These are phyloP conservation scores for Micromesistius poutassou DNA, from an alignment of 2,797 vertebrate species.

Conservation along the genomic window DNA sequence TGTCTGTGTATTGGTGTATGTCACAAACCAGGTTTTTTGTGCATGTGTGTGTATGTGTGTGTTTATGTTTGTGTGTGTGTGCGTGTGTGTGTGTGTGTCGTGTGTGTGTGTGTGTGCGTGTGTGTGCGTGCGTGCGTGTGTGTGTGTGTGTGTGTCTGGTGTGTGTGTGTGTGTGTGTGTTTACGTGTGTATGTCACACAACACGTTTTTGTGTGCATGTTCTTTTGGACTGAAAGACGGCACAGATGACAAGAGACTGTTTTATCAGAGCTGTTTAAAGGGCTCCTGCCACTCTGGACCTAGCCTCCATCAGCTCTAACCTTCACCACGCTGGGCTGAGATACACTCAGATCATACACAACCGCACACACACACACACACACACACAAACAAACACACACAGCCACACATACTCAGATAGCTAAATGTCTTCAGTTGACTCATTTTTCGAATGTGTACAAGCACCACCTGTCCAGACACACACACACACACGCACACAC, in stretches of 20 bases:
- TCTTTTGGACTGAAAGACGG: conserved; percentile 26
- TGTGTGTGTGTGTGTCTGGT: not conserved
- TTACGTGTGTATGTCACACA: no score
- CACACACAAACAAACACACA: not conserved
- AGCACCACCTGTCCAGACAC: not conserved
- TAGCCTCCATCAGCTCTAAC: conserved; percentile 41
- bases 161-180: no score
- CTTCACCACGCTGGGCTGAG: conserved; percentile 44
- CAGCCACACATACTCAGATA: not conserved
- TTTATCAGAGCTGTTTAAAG: conserved; percentile 63
- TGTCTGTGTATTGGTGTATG: no score
- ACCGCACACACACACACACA: not conserved
- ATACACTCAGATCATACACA: conserved; percentile 36
- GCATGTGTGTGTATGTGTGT: no score
- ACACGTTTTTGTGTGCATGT: not conserved
- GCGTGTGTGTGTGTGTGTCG: no score
- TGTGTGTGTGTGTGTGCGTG: no score
- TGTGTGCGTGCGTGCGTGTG: not conserved
- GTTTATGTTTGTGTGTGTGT: not conserved
- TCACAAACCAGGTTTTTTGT: no score
- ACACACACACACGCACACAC: conserved; percentile 12
- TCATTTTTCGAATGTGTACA: no score
- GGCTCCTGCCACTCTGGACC: conserved; percentile 62
- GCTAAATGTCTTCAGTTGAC: no score
- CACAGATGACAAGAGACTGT: conserved; percentile 25